Conservation (phyloP, 2,113 vertebrate genomes). For the Papio anubis region DNA sequence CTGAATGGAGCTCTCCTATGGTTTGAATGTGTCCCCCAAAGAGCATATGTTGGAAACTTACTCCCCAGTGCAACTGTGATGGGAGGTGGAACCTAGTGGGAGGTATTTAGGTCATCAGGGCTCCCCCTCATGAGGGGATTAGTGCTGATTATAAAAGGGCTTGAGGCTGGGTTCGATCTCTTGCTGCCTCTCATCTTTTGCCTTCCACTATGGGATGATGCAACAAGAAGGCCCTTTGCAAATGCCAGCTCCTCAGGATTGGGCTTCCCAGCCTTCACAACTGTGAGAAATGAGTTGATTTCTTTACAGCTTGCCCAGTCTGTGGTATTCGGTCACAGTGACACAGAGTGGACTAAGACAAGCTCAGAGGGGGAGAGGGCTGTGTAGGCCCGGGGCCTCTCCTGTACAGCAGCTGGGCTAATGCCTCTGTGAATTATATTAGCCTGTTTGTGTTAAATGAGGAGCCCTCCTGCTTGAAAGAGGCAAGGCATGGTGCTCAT, state of each 20-base stretch:
- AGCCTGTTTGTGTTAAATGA: not conserved
- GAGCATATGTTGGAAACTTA: not conserved
- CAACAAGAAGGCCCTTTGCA: not conserved
- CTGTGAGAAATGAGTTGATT: not conserved
- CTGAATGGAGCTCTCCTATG: not conserved
- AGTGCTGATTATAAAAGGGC: not conserved
- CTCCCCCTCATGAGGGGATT: not conserved
- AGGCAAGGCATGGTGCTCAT: not conserved
- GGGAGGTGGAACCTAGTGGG: not conserved
- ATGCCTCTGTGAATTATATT: not conserved
- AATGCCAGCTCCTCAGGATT: not conserved
- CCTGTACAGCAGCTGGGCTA: not conserved
- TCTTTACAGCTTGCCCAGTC: not conserved
- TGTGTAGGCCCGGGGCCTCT: not conserved
- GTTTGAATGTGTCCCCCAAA: not conserved
- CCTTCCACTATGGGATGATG: not conserved
- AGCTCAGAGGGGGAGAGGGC: not conserved
- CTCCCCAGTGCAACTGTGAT: not conserved
- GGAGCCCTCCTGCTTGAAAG: not conserved
- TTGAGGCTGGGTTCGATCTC: not conserved
- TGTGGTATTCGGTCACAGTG: not conserved
- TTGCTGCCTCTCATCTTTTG: not conserved
- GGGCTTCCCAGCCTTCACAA: not conserved
- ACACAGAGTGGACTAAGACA: not conserved
- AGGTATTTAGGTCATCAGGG: not conserved